A percentile compares a stretch with the other conserved stretches of the same genome.
These are phyloP conservation scores for Choreutis nemorana DNA, from an alignment of 2,888 invertebrate genomes.

Conservation along the genomic window DNA sequence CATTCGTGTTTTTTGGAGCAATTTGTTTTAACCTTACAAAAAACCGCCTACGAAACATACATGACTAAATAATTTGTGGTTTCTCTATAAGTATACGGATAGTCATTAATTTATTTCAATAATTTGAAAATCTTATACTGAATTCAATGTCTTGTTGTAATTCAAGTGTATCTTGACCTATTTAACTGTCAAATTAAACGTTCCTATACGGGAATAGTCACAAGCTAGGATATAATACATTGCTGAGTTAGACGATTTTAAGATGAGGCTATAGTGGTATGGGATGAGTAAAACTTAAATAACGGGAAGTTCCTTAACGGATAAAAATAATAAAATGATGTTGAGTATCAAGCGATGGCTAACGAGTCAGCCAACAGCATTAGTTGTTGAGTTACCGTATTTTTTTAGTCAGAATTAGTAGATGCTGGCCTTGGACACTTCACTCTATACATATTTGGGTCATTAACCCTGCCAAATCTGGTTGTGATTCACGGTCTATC, in stretches of 20 bases:
- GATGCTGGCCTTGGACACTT: slow-evolving; percentile 57
- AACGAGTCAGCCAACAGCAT: slow-evolving; percentile 32
- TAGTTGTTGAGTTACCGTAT: slow-evolving; percentile 40
- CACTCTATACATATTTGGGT: slow-evolving; percentile 61
- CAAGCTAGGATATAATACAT: too few species aligned
- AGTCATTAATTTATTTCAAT: too few species aligned
- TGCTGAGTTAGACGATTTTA: too few species aligned
- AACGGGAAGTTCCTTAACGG: slow-evolving; percentile 38
- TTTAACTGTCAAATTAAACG: slow-evolving; percentile 12
- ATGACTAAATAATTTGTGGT: too few species aligned
- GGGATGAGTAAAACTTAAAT: slow-evolving; percentile 25
- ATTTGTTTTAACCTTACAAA: slow-evolving; percentile 27
- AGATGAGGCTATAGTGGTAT: too few species aligned
- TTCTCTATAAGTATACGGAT: too few species aligned
- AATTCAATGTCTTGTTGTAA: slow-evolving; percentile 16
- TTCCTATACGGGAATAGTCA: too few species aligned
- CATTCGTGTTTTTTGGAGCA: slow-evolving; percentile 54
- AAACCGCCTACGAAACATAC: slow-evolving; percentile 29
- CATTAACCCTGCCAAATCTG: slow-evolving; percentile 64
- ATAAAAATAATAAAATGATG: slow-evolving; percentile 31
- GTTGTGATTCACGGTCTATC: slow-evolving; percentile 60
- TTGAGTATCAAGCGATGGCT: slow-evolving; percentile 11
- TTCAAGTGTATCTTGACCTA: slow-evolving; percentile 20
- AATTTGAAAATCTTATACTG: too few species aligned
- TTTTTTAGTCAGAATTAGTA: slow-evolving; percentile 47